phyloP scores from a whole-genome alignment of 1,140 invertebrate genomes.

The Drosophila sturtevanti region DNA sequence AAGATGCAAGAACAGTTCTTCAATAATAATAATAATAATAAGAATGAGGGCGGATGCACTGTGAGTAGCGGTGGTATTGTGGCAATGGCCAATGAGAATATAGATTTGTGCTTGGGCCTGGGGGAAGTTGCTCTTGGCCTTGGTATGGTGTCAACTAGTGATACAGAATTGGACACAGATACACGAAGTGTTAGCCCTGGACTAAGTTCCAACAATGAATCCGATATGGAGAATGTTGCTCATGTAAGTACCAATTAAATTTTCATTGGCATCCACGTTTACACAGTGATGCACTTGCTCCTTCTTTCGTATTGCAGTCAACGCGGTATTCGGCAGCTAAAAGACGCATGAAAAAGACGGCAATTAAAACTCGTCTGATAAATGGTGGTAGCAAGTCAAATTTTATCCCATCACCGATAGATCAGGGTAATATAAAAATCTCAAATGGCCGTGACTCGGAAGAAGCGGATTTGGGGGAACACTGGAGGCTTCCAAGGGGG shows the following conservation, averaged over 20 bases:
- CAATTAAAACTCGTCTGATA: conserved; percentile 4
- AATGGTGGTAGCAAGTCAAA: conserved; percentile 7
- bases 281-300: neutral
- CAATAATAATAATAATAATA: conserved; percentile 35
- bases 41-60: neutral
- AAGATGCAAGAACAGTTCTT: conserved; percentile 36
- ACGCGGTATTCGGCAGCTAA: neutral
- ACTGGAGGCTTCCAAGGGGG: neutral
- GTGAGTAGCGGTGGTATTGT: neutral
- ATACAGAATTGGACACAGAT: conserved; percentile 20
- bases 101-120: conserved; percentile 2
- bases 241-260: conserved; percentile 16
- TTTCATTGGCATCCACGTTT: neutral
- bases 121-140: conserved; percentile 1
- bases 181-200: conserved; percentile 15
- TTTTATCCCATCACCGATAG: neutral
- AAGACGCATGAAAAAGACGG: conserved; percentile 11
- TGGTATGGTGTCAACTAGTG: conserved; percentile 21
- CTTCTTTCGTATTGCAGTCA: conserved; percentile 16
- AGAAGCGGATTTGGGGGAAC: neutral
- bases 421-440: neutral
- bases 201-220: conserved; percentile 21
- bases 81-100: conserved; percentile 8
- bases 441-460: neutral
- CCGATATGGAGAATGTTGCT: conserved; percentile 12